Percentiles rank a stretch among this genome's conserved stretches.
Conservation (phyloP, 2,888 invertebrate species). For the Aleiodes testaceus region DNA sequence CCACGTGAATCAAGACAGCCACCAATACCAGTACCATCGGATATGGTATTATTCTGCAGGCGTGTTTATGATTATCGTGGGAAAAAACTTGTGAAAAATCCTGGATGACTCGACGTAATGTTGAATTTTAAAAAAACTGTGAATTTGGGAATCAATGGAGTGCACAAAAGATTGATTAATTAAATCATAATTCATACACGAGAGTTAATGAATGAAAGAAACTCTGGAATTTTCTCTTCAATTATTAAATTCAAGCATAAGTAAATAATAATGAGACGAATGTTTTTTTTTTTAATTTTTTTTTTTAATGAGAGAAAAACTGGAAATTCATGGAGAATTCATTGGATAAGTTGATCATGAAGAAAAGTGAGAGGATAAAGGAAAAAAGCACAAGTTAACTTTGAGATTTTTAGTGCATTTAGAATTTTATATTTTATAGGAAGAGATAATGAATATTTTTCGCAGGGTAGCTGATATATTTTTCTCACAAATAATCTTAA, state of each 20-base stretch:
- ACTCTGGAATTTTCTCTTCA: constrained; percentile 29
- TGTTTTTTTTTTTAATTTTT: neutral
- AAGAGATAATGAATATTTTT: constrained; percentile 67
- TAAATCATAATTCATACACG: neutral
- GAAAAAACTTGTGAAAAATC: constrained; percentile 76
- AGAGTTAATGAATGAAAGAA: neutral
- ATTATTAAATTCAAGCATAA: neutral
- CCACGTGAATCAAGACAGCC: constrained; percentile 77
- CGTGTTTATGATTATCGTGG: constrained; percentile 96
- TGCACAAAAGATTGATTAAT: constrained; percentile 54
- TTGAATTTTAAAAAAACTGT: constrained; percentile 57
- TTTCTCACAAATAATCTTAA: constrained; percentile 39
- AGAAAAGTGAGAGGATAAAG: neutral
- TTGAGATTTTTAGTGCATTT: constrained; percentile 44
- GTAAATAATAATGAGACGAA: neutral
- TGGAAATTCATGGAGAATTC: neutral
- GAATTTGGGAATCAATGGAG: constrained; percentile 61
- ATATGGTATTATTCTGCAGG: constrained; percentile 95
- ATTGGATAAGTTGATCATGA: constrained; percentile 10
- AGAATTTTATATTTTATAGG: constrained; percentile 63
- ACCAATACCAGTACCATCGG: constrained; percentile 81
- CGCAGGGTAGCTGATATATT: constrained; percentile 64
- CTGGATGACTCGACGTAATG: constrained; percentile 70
- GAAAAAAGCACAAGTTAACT: constrained; percentile 55
- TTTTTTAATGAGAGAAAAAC: neutral